Evolutionary conservation across 2,113 vertebrate genomes (phyloP).

Genomic region (Apteryx mantelli): DNA sequence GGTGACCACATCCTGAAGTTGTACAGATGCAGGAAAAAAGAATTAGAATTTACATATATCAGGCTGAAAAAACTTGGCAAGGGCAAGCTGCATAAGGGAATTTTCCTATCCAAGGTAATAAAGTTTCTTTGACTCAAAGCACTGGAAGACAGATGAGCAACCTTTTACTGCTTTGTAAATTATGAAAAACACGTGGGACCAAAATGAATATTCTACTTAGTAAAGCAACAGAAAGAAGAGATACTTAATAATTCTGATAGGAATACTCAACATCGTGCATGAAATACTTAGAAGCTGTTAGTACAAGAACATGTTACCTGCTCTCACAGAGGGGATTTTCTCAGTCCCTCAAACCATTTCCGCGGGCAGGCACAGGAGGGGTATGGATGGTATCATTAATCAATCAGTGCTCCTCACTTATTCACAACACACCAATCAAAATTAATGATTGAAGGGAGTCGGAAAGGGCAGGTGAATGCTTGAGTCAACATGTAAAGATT

Average conservation of each 20-base stretch:
- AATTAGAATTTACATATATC: not conserved
- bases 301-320: not conserved
- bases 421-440: slow-evolving; percentile 20
- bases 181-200: not conserved
- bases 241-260: slow-evolving; percentile 34
- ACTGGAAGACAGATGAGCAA: slow-evolving; percentile 26
- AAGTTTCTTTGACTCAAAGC: slow-evolving; percentile 27
- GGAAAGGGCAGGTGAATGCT: slow-evolving; percentile 32
- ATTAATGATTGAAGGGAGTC: slow-evolving; percentile 47
- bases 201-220: slow-evolving; percentile 31
- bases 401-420: slow-evolving; percentile 18
- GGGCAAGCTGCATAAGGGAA: not conserved
- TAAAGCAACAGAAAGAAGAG: slow-evolving; percentile 35
- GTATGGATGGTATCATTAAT: slow-evolving; percentile 1
- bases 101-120: slow-evolving; percentile 11
- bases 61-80: not conserved
- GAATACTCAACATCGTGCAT: not conserved
- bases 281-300: not conserved
- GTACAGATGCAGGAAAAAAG: not conserved
- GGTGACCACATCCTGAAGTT: not conserved
- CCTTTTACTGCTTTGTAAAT: slow-evolving; percentile 38
- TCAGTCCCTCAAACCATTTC: not conserved
- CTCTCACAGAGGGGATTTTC: not conserved
- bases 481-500: slow-evolving; percentile 47
- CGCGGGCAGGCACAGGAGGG: not conserved